Evolutionary conservation across 2,888 invertebrate genomes (phyloP), one percentile per base, ranked within the genome.

Genomic region (Siphonodentalium dalli): DNA sequence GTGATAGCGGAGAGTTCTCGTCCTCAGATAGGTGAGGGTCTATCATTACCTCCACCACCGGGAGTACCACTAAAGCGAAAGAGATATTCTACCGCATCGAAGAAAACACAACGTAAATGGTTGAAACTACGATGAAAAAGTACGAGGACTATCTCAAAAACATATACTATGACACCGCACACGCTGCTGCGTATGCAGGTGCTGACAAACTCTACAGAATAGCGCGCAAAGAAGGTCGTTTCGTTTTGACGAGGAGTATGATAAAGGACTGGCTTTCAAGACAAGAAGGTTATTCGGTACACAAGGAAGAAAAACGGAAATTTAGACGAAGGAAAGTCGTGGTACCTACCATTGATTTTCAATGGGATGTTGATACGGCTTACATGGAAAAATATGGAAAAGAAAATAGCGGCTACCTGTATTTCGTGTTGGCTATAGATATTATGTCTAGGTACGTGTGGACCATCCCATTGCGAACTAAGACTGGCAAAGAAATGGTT

Each of bases 181-280:
- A 58, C 34, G 50, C 55, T 1, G 61, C 49, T 3, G 41, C 57
- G 9, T 60, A 45, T 41, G 43, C 48, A 1, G 65, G 61, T 1
- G 43, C 50, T 3, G 53, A 61, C 8, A 63, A 65, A 52, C 37
- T 63, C 20, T 63, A 61, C 41, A 40, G 54, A 47, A 47, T 50
- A 11, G 53, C 58, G 35, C 48, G 47, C 39, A 58, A 62, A 46
- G 58, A 60, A 23, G 62, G 54, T 13, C 52, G 56, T 45, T 60
- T 50, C 26, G 57, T 55, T 9, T 20, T 58, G 5, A 34, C 53
- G 9, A 41, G 38, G 41, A 38, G 40, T 5, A 57, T 59, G 38
- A 55, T 64, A 33, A 49, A 45, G n/a, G 52, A 64, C 20, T 60
- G 59, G 64, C 40, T 59, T 15, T 35, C 54, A 34, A 61, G 52